A percentile compares a stretch with the other conserved stretches of the same genome.
Conservation (phyloP, 2,888 invertebrate species). For the Apocheima hispidaria region DNA sequence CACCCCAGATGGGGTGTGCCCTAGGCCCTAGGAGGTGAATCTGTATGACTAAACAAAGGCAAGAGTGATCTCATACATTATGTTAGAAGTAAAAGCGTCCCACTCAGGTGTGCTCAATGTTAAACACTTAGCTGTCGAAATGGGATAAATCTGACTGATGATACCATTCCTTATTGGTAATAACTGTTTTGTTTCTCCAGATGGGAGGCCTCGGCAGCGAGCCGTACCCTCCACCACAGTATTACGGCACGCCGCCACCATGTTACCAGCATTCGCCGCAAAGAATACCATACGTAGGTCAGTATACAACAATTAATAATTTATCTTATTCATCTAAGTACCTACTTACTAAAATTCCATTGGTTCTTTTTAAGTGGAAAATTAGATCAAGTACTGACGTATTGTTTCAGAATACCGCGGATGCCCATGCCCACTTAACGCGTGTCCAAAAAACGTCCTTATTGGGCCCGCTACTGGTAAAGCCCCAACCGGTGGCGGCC, state of each 20-base stretch:
- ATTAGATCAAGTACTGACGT: too few species aligned
- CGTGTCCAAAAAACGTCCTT: slow-evolving; percentile 99
- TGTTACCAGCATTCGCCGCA: slow-evolving; percentile 87
- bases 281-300: slow-evolving; percentile 88
- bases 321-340: too few species aligned
- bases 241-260: slow-evolving; percentile 78
- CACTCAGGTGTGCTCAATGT: too few species aligned
- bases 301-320: slow-evolving; percentile 68
- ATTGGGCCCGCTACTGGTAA: slow-evolving; percentile 99
- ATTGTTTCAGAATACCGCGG: slow-evolving; percentile 80
- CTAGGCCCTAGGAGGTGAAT: too few species aligned
- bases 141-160: too few species aligned
- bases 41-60: too few species aligned
- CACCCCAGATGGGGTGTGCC: too few species aligned
- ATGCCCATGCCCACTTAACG: slow-evolving; percentile 96
- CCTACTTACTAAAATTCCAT: too few species aligned
- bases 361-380: too few species aligned
- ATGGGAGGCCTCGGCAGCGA: slow-evolving; percentile 79
- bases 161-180: not conserved
- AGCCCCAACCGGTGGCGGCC: slow-evolving; percentile 92
- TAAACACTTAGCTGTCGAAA: too few species aligned
- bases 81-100: too few species aligned
- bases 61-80: too few species aligned
- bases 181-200: slow-evolving; percentile 52
- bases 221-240: slow-evolving; percentile 81